These are phyloP conservation scores for Porphyrio hochstetteri DNA, from an alignment of 2,113 vertebrate genomes.

Conservation along the genomic window DNA sequence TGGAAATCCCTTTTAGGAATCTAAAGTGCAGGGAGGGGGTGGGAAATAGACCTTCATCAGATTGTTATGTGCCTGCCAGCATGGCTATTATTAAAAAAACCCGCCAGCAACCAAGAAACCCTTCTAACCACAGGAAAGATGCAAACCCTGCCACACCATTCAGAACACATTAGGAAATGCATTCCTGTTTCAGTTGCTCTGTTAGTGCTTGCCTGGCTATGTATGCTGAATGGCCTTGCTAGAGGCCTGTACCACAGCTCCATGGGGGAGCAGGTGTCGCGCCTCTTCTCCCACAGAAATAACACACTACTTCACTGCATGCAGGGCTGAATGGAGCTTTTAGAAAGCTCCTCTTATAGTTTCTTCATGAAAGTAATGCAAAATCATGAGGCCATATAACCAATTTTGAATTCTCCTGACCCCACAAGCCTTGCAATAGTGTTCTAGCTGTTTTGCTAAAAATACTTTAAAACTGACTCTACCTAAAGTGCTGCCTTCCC, in stretches of 20 bases:
- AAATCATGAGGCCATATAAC: too few species aligned
- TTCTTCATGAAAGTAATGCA: neutral
- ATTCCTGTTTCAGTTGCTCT: neutral
- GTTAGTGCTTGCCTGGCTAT: neutral
- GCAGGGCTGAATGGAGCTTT: neutral
- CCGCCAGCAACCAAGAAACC: accelerated
- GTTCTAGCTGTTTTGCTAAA: neutral
- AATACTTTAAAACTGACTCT: neutral
- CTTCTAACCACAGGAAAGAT: neutral
- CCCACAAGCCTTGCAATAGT: neutral
- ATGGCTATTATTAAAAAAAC: neutral
- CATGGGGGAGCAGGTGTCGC: neutral
- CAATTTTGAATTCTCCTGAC: neutral
- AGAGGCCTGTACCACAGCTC: neutral
- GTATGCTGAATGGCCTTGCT: neutral
- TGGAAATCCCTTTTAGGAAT: neutral
- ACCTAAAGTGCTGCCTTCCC: neutral
- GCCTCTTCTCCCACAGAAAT: neutral
- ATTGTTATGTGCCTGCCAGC: neutral
- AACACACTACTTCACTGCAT: too few species aligned
- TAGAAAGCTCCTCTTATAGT: neutral
- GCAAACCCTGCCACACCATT: neutral
- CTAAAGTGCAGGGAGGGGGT: neutral
- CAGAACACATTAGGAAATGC: neutral
- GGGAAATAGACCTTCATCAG: neutral